phyloP scores from a whole-genome alignment of 2,797 vertebrate species.

The Pipistrellus nathusii region DNA sequence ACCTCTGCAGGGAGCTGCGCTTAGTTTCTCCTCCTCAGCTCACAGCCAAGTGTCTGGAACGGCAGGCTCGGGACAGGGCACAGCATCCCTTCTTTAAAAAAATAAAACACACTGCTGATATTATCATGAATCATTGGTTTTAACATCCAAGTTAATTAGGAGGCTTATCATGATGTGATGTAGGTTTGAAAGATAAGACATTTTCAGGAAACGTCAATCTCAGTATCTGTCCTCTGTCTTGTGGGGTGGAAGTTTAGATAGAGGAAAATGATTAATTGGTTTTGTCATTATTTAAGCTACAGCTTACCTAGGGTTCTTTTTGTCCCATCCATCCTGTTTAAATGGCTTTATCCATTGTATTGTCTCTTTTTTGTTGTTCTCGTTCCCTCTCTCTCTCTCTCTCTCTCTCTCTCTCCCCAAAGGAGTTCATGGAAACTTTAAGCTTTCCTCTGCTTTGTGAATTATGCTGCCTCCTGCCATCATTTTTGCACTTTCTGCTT shows the following conservation, averaged over 20 bases:
- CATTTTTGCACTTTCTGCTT: conserved; percentile 50
- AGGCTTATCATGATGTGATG: not conserved
- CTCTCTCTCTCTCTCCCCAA: not conserved
- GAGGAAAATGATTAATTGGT: conserved; percentile 20
- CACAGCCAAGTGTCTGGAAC: not conserved
- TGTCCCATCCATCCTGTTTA: not conserved
- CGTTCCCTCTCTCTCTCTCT: too few relatives aligned
- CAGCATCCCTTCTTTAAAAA: conserved; percentile 24
- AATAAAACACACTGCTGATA: not conserved
- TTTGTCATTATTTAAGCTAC: not conserved
- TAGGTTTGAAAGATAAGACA: not conserved
- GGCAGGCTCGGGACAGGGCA: not conserved
- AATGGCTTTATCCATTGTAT: conserved; percentile 33
- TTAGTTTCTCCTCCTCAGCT: conserved; percentile 44
- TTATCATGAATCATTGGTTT: conserved; percentile 39
- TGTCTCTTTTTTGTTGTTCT: not conserved
- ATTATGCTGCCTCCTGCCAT: not conserved
- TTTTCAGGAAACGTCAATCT: conserved; percentile 24
- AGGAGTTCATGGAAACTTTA: conserved; percentile 46
- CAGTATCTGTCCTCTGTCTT: not conserved
- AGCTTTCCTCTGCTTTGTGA: conserved; percentile 59
- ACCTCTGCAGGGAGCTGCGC: conserved; percentile 40
- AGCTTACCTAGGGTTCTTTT: not conserved
- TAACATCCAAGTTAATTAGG: conserved; percentile 17
- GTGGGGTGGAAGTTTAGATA: not conserved